A percentile compares a stretch with the other conserved stretches of the same genome.
These are phyloP conservation scores for Chlorops oryzae DNA, from an alignment of 1,140 invertebrate species.

Conservation along the genomic window DNA sequence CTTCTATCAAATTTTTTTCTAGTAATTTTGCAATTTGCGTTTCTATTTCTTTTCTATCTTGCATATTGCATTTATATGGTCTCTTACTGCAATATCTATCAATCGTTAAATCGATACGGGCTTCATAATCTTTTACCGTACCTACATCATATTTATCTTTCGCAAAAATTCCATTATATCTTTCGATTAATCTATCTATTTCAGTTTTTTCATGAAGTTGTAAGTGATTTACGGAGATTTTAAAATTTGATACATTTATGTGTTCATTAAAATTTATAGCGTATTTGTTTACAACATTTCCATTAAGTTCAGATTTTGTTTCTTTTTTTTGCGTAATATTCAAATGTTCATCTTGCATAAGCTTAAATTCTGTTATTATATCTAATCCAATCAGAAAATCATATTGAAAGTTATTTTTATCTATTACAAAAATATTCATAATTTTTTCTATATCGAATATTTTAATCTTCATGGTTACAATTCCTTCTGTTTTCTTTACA, in stretches of 20 bases:
- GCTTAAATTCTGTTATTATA: background rate
- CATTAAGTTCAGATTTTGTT: too few relatives aligned
- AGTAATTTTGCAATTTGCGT: slow-evolving; percentile 38
- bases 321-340: background rate
- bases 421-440: background rate
- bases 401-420: background rate
- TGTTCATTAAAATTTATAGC: slow-evolving; percentile 27
- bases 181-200: background rate
- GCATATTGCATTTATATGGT: slow-evolving; percentile 35
- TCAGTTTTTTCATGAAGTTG: background rate
- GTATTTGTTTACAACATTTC: too few relatives aligned
- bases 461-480: background rate
- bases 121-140: slow-evolving; percentile 18
- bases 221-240: background rate
- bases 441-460: slow-evolving; percentile 1
- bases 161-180: background rate
- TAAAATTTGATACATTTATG: background rate
- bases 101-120: slow-evolving; percentile 33
- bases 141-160: slow-evolving; percentile 23
- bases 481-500: background rate
- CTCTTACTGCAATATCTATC: slow-evolving; percentile 41
- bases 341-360: background rate
- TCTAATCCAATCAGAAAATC: slow-evolving; percentile 2
- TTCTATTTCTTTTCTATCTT: slow-evolving; percentile 43
- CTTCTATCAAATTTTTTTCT: slow-evolving; percentile 37